Base-by-base conservation (phyloP, 2,113 vertebrate species). In the Sapayoa aenigma region DNA sequence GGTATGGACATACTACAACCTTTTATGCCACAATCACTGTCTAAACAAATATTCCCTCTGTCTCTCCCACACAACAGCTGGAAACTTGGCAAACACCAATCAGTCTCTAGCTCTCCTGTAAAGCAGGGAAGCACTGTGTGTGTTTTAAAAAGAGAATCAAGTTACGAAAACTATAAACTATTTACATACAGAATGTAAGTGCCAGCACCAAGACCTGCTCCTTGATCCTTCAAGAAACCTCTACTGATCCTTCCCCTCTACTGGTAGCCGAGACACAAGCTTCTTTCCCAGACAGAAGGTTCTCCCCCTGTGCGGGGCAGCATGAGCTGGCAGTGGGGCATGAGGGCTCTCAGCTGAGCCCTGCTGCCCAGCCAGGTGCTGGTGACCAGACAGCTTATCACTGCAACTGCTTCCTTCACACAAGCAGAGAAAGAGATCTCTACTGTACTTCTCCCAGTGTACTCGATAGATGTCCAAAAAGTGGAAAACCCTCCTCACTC, bases 331-430 rank as follows among this genome's bases (percentile, higher is more conserved):
- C 0, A 1, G 25, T n/a, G 25, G 28, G 31, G 21, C 55, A 35
- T 1, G 15, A 60, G 14, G 6, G 6, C 14, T 13, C 42, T 47
- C 23, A 25, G 37, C 23, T 39, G 56, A 80, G 44, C 19, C 44
- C n/a, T 23, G 8, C 33, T 24, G 58, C 46, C 11, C 1, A 8
- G 52, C 33, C 1, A 4, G 33, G 15, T 30, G 33, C 24, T 50
- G 50, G 28, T n/a, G 56, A 33, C 21, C 1, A 2, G 15, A 16
- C 19, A 11, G 12, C 15, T 6, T 19, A 62, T 52, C 0, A 4
- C 30, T 90, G 60, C 66, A 59, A 28, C 24, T 6, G 21, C 41
- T 53, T 44, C 83, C 35, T 60, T 66, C 1, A 0, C n/a, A 25
- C 27, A 14, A 23, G 37, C 42, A 79, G 16, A 55, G n/a, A 23